Percentiles rank a stretch among this genome's conserved stretches.
These are phyloP conservation scores for Dendroctonus valens DNA, from an alignment of 1,140 invertebrate species.

Conservation along the genomic window DNA sequence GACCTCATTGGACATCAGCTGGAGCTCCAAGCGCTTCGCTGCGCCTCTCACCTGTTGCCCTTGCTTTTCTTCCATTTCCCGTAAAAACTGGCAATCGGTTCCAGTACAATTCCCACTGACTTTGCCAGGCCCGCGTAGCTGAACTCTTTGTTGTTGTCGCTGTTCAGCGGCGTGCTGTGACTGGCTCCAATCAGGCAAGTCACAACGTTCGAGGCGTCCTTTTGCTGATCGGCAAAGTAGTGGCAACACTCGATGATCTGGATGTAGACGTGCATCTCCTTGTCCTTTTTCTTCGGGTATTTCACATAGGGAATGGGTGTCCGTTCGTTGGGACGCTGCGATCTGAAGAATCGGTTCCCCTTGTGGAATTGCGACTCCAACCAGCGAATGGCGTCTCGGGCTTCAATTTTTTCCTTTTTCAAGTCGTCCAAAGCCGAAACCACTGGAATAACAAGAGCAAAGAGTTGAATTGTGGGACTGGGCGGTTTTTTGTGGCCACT, in stretches of 20 bases:
- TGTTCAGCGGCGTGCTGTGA: slow-evolving; percentile 42
- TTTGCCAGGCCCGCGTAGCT: slow-evolving; percentile 55
- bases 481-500: not conserved
- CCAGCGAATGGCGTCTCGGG: slow-evolving; percentile 88
- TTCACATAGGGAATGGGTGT: slow-evolving; percentile 73
- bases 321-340: slow-evolving; percentile 77
- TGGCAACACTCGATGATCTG: slow-evolving; percentile 71
- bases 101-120: slow-evolving; percentile 63
- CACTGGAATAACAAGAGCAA: slow-evolving; percentile 60
- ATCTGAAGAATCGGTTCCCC: slow-evolving; percentile 78
- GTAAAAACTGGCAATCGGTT: slow-evolving; percentile 65
- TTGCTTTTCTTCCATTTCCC: slow-evolving; percentile 68
- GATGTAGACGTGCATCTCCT: slow-evolving; percentile 65
- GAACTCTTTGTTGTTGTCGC: slow-evolving; percentile 46
- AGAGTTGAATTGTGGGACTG: not conserved
- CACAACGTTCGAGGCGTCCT: slow-evolving; percentile 56
- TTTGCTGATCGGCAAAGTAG: slow-evolving; percentile 63
- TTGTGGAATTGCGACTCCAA: slow-evolving; percentile 80
- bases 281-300: slow-evolving; percentile 67
- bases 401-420: slow-evolving; percentile 74
- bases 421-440: slow-evolving; percentile 81
- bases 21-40: not conserved
- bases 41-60: slow-evolving; percentile 61
- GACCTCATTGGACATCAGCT: not conserved
- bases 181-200: slow-evolving; percentile 59